Conservation (phyloP, 2,888 invertebrate species). For the Cataglyphis livida region DNA sequence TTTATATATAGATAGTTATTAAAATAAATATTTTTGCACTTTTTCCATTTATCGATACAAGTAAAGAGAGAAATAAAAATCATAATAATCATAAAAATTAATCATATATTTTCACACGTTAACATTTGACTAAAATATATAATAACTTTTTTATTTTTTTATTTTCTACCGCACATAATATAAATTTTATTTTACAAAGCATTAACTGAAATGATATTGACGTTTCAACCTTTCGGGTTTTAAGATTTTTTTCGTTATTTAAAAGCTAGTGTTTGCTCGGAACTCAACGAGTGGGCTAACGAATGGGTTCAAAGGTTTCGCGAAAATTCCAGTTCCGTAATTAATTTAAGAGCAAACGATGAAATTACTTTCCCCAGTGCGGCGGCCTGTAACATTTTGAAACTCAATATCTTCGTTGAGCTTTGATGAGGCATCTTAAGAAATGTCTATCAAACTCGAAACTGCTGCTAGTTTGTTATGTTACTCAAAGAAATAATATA, state of each 20-base stretch:
- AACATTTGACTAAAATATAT: background rate
- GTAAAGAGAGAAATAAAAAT: background rate
- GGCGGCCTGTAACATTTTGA: constrained; percentile 31
- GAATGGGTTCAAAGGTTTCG: constrained; percentile 45
- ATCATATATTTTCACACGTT: background rate
- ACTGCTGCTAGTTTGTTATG: constrained; percentile 27
- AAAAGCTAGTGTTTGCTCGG: constrained; percentile 30
- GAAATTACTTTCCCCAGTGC: constrained; percentile 40
- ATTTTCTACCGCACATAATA: background rate
- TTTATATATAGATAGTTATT: constrained; percentile 14
- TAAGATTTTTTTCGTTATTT: background rate
- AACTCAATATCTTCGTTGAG: constrained; percentile 49
- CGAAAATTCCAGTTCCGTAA: constrained; percentile 47
- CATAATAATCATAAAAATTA: too few species aligned
- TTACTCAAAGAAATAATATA: constrained; percentile 41
- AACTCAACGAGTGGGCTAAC: constrained; percentile 40
- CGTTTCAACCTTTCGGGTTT: background rate
- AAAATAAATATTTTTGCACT: background rate
- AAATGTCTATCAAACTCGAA: constrained; percentile 40
- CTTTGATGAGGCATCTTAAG: constrained; percentile 49
- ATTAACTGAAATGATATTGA: background rate
- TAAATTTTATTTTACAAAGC: background rate
- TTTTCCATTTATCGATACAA: background rate
- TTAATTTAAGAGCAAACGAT: constrained; percentile 55
- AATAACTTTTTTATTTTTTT: background rate